Evolutionary conservation across 64 coral and sea anemone species (phyloP).

Genomic region (Montipora efflorescens): DNA sequence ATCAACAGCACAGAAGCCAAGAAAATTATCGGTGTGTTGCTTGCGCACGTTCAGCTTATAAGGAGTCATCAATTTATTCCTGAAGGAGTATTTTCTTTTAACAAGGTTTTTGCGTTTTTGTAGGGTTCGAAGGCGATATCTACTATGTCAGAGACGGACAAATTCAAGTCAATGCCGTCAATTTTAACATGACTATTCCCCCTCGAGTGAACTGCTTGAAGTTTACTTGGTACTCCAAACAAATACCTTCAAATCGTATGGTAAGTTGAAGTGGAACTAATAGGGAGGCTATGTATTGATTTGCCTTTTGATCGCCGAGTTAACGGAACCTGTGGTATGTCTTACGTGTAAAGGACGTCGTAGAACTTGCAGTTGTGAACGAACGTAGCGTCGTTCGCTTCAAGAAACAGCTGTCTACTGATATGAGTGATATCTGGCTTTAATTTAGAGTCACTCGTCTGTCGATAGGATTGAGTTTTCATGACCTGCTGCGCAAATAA

Average conservation of each 20-base stretch:
- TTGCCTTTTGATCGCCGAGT: neutral
- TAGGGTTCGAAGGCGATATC: slow-evolving; percentile 73
- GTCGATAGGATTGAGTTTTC: neutral
- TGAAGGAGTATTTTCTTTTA: neutral
- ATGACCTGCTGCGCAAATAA: neutral
- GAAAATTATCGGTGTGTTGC: slow-evolving; percentile 76
- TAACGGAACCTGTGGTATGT: neutral
- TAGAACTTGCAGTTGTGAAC: too few relatives aligned
- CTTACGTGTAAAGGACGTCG: too few relatives aligned
- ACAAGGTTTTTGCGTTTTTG: neutral
- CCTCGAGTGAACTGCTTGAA: slow-evolving; percentile 65
- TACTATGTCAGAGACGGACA: slow-evolving; percentile 76
- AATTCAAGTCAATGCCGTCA: slow-evolving; percentile 75
- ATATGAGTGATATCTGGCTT: neutral
- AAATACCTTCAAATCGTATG: neutral
- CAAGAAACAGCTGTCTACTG: neutral
- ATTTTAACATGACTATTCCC: slow-evolving; percentile 80
- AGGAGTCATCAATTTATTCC: too few relatives aligned
- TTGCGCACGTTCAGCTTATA: neutral
- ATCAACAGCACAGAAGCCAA: slow-evolving; percentile 88
- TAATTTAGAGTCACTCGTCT: neutral
- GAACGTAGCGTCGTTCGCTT: neutral
- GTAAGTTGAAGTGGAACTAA: slow-evolving; percentile 8
- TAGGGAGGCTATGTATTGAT: neutral
- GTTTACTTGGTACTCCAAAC: slow-evolving; percentile 79